These are phyloP conservation scores for Gonatopus flavifemur DNA, from an alignment of 1,140 invertebrate genomes.

Conservation along the genomic window DNA sequence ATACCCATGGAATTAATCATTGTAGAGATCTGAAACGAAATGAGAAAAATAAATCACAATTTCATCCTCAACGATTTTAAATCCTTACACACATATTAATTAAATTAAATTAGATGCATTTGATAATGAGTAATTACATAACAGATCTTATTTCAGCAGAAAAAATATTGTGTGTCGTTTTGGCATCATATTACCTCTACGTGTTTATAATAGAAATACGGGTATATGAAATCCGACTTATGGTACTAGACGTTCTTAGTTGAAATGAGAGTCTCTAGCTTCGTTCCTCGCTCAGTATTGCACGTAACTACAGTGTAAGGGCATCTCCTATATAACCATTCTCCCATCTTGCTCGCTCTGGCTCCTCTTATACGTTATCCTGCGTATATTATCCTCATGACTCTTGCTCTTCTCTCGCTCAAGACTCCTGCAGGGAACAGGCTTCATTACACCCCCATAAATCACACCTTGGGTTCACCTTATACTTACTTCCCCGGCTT, in stretches of 20 bases:
- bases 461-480: constrained; percentile 22
- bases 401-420: constrained; percentile 3
- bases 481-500: constrained; percentile 12
- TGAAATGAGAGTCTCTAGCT: constrained; percentile 6
- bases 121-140: no score
- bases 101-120: no score
- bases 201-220: no score
- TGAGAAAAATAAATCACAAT: no score
- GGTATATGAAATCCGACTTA: not conserved
- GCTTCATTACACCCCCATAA: constrained; percentile 35
- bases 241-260: constrained; percentile 5
- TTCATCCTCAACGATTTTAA: no score
- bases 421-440: constrained; percentile 21
- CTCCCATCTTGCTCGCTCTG: not conserved
- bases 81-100: no score
- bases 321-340: not conserved
- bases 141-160: no score
- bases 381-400: not conserved
- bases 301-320: constrained; percentile 5
- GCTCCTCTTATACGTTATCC: not conserved
- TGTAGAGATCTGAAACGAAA: no score
- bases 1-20: no score
- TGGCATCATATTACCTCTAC: no score
- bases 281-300: constrained; percentile 18
- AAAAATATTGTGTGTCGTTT: no score